Evolutionary conservation across 1,140 invertebrate genomes (phyloP).

Genomic region (Mactra quadrangularis): DNA sequence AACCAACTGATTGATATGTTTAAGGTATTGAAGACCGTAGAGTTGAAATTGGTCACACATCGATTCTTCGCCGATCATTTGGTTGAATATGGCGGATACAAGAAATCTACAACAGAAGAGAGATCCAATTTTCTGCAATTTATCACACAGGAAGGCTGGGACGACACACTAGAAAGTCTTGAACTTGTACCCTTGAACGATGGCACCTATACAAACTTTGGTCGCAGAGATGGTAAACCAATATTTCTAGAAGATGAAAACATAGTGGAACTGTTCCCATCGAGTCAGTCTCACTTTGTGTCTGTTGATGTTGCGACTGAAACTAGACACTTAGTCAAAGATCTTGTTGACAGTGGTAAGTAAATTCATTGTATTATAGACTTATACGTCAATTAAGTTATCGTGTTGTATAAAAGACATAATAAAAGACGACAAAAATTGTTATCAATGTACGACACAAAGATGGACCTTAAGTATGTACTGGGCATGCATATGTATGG

Average conservation of each 20-base stretch:
- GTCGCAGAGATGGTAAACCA: background rate
- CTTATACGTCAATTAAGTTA: no score
- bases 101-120: background rate
- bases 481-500: no score
- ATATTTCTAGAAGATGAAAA: background rate
- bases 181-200: conserved; percentile 20
- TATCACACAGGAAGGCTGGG: background rate
- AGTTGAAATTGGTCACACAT: background rate
- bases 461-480: no score
- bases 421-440: no score
- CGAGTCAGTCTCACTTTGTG: background rate
- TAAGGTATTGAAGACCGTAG: no score
- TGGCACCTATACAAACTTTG: conserved; percentile 1
- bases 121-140: conserved; percentile 16
- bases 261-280: background rate
- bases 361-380: no score
- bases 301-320: background rate
- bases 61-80: background rate
- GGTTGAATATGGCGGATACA: background rate
- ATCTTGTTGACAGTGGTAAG: background rate
- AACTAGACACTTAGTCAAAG: background rate
- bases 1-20: background rate
- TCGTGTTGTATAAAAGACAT: no score
- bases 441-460: no score
- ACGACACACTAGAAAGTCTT: background rate